Conservation (phyloP, 2,113 vertebrate species). For the Heterocephalus glaber region DNA sequence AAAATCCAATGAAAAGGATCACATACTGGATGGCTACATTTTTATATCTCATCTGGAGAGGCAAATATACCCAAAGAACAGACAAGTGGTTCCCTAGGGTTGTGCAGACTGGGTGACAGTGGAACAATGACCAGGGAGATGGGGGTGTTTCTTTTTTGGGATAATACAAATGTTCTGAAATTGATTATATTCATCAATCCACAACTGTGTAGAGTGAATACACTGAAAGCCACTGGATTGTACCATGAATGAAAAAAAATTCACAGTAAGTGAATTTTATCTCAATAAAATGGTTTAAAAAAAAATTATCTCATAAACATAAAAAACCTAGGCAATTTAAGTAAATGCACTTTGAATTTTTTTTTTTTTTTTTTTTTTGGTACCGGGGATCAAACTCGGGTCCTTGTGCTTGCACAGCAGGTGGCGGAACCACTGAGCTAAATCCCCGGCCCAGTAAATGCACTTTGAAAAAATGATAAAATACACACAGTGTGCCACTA, state of each 20-base stretch:
- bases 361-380: too few species aligned
- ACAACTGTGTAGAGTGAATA: neutral
- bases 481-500: neutral
- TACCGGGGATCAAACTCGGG: too few species aligned
- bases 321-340: constrained; percentile 25
- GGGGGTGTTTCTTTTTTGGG: neutral
- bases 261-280: neutral
- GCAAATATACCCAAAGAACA: neutral
- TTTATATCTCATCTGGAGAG: neutral
- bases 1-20: neutral
- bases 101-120: neutral
- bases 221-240: neutral
- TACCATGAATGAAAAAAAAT: neutral
- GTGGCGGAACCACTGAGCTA: too few species aligned
- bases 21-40: neutral
- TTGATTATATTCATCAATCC: neutral
- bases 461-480: neutral
- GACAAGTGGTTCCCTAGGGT: neutral
- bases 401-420: too few species aligned
- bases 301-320: neutral
- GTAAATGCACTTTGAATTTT: neutral
- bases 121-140: neutral
- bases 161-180: constrained; percentile 29
- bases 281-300: neutral
- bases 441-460: too few species aligned